These are phyloP conservation scores for Drosophila macrothrix DNA, from an alignment of 2,888 invertebrate species.

Conservation along the genomic window DNA sequence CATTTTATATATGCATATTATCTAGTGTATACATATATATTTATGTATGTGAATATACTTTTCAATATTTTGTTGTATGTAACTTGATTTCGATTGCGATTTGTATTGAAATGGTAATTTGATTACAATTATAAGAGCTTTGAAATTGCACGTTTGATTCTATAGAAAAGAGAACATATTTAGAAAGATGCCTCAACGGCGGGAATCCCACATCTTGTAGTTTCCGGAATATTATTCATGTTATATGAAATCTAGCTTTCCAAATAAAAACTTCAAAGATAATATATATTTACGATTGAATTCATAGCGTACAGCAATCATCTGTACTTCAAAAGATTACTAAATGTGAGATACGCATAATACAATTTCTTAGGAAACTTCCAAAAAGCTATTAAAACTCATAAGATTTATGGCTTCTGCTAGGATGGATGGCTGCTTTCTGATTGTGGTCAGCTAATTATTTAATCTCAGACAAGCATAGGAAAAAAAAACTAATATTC, in stretches of 20 bases:
- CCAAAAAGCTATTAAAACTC: slow-evolving; percentile 11
- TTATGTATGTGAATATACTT: slow-evolving; percentile 31
- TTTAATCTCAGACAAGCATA: slow-evolving; percentile 2
- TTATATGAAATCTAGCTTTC: background rate
- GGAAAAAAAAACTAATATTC: slow-evolving; percentile 14
- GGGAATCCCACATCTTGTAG: background rate
- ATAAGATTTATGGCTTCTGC: background rate
- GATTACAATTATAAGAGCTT: slow-evolving; percentile 53
- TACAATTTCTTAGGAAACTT: background rate
- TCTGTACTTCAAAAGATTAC: background rate
- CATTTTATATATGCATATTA: slow-evolving; percentile 40
- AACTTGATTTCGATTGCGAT: slow-evolving; percentile 48
- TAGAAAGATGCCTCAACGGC: background rate
- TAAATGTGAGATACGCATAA: background rate
- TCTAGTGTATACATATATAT: slow-evolving; percentile 40
- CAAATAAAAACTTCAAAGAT: background rate
- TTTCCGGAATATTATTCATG: background rate
- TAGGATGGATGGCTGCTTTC: background rate
- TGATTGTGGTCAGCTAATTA: background rate
- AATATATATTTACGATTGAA: background rate
- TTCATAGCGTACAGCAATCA: background rate
- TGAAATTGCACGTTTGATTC: slow-evolving; percentile 50
- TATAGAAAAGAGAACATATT: slow-evolving; percentile 15
- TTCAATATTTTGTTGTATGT: slow-evolving; percentile 43
- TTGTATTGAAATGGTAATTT: slow-evolving; percentile 47